Evolutionary conservation across 2,797 vertebrate species (phyloP).

Genomic region (Onychomys torridus): DNA sequence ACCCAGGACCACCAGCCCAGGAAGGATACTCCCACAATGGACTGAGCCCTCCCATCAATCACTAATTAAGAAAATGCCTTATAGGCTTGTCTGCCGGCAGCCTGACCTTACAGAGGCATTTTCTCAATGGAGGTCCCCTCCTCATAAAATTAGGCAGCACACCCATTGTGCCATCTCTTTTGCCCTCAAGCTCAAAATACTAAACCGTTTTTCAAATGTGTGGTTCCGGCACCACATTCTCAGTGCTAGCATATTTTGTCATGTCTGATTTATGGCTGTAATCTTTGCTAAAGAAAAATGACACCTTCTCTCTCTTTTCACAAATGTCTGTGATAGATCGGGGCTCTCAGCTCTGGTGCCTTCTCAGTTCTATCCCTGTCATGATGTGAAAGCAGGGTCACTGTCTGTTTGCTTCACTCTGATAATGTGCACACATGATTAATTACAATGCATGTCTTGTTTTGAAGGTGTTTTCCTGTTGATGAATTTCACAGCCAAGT

Average conservation of each 20-base stretch:
- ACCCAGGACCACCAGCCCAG: not conserved
- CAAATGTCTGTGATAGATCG: constrained; percentile 13
- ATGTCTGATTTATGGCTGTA: constrained; percentile 35
- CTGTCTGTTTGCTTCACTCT: not conserved
- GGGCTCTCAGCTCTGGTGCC: not conserved
- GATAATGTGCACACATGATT: constrained; percentile 9
- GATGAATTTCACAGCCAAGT: constrained; percentile 71
- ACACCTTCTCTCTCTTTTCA: not conserved
- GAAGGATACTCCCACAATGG: not conserved
- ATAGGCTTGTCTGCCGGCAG: not conserved
- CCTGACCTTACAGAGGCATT: not conserved
- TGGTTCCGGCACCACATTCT: not conserved
- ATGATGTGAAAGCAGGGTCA: constrained; percentile 34
- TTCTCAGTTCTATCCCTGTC: not conserved
- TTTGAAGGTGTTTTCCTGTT: constrained; percentile 56
- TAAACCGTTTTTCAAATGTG: not conserved
- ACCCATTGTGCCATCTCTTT: not conserved
- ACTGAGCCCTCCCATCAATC: not conserved
- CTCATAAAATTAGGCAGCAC: not conserved
- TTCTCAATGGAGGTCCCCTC: not conserved
- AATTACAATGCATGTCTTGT: constrained; percentile 59
- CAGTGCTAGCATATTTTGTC: not conserved
- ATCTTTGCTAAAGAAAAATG: constrained; percentile 54
- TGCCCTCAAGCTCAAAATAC: constrained; percentile 6
- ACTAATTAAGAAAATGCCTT: not conserved